A percentile compares a stretch with the other conserved stretches of the same genome.
Conservation (phyloP, 2,888 invertebrate genomes). For the Taenaris catops region DNA sequence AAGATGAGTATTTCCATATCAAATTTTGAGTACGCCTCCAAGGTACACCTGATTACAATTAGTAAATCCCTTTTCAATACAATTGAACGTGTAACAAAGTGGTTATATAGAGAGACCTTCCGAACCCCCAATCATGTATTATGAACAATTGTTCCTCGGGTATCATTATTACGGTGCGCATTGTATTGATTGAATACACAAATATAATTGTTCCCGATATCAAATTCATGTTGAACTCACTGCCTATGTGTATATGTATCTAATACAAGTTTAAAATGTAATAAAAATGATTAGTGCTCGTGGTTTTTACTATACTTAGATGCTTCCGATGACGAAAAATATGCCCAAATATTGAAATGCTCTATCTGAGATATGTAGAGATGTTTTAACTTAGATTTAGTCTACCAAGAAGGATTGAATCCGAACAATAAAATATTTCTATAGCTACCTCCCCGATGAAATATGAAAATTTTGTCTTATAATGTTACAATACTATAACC, state of each 20-base stretch:
- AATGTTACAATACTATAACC: too few species aligned
- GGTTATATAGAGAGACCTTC: conserved; percentile 19
- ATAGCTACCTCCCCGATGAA: too few species aligned
- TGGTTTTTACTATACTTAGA: too few species aligned
- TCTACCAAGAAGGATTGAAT: too few species aligned
- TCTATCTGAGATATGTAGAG: too few species aligned
- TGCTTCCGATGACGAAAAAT: too few species aligned
- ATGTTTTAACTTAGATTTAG: too few species aligned
- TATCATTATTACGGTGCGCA: conserved; percentile 19
- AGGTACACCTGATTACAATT: conserved; percentile 20
- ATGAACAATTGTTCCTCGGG: conserved; percentile 14
- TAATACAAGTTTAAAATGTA: too few species aligned
- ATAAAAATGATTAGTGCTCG: too few species aligned
- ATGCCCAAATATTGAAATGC: too few species aligned
- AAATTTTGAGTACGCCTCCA: conserved; percentile 16
- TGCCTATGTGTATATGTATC: neutral
- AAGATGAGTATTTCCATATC: conserved; percentile 16
- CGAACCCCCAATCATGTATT: conserved; percentile 21
- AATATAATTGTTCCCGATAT: conserved; percentile 15
- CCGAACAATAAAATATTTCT: too few species aligned
- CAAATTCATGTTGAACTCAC: conserved; percentile 5
- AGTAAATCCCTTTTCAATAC: conserved; percentile 35
- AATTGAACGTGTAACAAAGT: conserved; percentile 21
- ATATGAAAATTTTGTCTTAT: too few species aligned
- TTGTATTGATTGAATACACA: conserved; percentile 21